Conservation (phyloP, 2,113 vertebrate species). For the Pipra filicauda region DNA sequence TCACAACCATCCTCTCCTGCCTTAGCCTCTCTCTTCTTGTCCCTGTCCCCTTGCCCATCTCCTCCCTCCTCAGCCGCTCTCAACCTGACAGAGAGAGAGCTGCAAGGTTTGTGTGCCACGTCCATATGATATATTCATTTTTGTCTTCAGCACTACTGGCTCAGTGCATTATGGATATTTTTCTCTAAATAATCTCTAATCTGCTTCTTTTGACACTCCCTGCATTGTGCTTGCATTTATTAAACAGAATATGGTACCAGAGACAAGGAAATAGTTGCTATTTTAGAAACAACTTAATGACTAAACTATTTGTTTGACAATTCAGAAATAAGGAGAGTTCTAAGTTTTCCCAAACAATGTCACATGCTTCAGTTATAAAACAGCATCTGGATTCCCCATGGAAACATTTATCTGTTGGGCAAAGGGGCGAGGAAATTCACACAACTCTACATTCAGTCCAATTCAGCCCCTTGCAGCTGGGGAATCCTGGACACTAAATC, state of each 20-base stretch:
- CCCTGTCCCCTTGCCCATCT: not conserved
- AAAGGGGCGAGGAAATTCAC: not conserved
- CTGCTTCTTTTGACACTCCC: not conserved
- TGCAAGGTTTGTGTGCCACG: not conserved
- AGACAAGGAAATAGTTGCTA: not conserved
- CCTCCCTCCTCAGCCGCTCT: not conserved
- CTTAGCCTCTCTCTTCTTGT: not conserved
- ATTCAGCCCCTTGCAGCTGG: not conserved
- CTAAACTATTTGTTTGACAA: not conserved
- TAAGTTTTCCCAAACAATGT: not conserved
- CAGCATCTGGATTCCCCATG: not conserved
- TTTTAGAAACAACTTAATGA: not conserved
- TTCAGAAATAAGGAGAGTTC: not conserved
- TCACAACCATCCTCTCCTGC: not conserved
- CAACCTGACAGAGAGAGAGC: not conserved
- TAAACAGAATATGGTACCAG: not conserved
- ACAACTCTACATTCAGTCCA: not conserved
- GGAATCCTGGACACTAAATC: not conserved
- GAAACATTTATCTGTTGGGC: not conserved
- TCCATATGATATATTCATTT: fast-evolving
- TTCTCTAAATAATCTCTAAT: not conserved
- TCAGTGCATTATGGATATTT: not conserved
- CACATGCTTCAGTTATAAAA: not conserved
- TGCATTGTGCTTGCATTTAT: not conserved
- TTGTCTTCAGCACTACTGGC: not conserved